Percentiles rank a stretch among this genome's conserved stretches.
Evolutionary conservation across 2,113 vertebrate species (phyloP).

Genomic region (Gulo gulo): DNA sequence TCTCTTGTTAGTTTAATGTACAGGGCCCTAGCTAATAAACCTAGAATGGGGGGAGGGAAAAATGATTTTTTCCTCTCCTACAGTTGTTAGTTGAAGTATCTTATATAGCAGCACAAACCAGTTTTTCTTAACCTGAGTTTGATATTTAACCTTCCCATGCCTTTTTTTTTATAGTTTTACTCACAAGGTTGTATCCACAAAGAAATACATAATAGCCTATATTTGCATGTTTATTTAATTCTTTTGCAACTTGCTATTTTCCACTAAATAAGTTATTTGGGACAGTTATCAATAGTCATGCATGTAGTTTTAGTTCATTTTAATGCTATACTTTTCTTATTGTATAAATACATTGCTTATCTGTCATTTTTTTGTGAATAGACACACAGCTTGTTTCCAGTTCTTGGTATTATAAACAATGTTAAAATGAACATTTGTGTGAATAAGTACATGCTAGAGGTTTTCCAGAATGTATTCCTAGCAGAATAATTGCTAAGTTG

Average conservation of each 20-base stretch:
- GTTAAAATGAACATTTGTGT: not conserved
- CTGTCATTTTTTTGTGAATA: not conserved
- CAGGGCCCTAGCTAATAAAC: not conserved
- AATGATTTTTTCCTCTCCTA: not conserved
- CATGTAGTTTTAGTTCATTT: not conserved
- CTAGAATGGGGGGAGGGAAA: not conserved
- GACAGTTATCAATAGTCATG: not conserved
- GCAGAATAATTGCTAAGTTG: not conserved
- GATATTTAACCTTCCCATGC: not conserved
- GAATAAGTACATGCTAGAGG: not conserved
- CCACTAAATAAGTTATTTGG: not conserved
- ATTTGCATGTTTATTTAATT: not conserved
- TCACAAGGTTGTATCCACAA: not conserved
- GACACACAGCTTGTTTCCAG: not conserved
- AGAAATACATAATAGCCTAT: not conserved
- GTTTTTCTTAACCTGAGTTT: not conserved
- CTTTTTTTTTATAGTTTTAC: not conserved
- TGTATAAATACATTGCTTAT: not conserved
- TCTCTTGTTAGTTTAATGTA: not conserved
- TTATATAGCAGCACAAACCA: not conserved
- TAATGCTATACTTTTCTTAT: not conserved
- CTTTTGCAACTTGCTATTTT: not conserved
- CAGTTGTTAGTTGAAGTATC: not conserved
- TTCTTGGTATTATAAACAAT: not conserved
- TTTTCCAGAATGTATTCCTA: not conserved